Conservation (phyloP, 2,113 vertebrate genomes). For the Elanus axillaris region DNA sequence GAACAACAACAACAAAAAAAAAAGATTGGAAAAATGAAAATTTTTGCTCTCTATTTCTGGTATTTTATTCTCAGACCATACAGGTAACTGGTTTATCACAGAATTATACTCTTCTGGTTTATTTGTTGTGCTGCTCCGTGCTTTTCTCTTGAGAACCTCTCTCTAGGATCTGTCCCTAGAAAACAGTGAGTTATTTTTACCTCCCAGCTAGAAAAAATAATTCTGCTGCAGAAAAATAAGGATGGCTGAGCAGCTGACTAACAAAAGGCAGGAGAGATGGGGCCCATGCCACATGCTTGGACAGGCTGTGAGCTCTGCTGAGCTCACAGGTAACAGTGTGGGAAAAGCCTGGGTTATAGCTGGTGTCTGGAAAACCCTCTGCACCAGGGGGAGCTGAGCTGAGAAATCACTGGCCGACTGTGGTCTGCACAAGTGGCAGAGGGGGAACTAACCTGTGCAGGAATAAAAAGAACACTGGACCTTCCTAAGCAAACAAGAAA, state of each 20-base stretch:
- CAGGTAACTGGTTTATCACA: neutral
- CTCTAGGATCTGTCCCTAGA: neutral
- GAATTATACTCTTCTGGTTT: neutral
- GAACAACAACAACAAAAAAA: neutral
- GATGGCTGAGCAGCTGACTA: neutral
- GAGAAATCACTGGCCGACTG: neutral
- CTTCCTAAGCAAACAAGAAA: neutral
- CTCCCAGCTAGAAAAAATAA: neutral
- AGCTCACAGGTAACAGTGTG: neutral
- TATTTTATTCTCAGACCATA: neutral
- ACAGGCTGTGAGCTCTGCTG: neutral
- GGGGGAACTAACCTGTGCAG: neutral
- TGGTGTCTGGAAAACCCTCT: neutral
- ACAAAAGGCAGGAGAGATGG: neutral
- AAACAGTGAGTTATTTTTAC: constrained; percentile 3
- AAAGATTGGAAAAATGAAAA: neutral
- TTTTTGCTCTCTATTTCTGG: neutral
- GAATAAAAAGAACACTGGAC: neutral
- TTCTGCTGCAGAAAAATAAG: neutral
- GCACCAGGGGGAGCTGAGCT: neutral
- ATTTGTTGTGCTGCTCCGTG: neutral
- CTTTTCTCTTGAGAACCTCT: neutral
- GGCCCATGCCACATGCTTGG: neutral
- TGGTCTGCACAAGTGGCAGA: neutral
- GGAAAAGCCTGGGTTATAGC: neutral